phyloP scores from a whole-genome alignment of 2,888 invertebrate genomes.

The Zele albiditarsus region DNA sequence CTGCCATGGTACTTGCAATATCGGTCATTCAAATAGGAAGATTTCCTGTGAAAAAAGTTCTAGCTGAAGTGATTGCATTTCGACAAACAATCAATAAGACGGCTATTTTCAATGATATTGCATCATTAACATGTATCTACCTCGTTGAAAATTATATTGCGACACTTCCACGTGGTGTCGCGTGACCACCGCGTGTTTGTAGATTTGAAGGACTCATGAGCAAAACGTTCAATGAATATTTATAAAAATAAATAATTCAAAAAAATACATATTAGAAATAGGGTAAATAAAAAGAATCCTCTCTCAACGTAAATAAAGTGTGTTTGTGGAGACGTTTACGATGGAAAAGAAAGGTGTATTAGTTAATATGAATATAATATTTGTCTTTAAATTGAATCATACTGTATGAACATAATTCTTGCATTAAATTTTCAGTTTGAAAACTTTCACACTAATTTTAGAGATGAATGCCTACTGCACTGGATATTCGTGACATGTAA shows the following conservation, averaged over 20 bases:
- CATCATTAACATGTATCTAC: conserved; percentile 21
- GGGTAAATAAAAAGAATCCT: not conserved
- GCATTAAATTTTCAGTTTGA: no score
- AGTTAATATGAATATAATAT: no score
- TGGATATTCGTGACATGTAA: no score
- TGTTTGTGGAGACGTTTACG: no score
- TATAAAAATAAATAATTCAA: not conserved
- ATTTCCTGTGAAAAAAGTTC: not conserved
- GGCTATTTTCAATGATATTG: not conserved
- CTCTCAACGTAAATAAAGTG: no score
- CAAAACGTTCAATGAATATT: conserved; percentile 3
- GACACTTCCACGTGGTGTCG: conserved; percentile 27
- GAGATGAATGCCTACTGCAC: no score
- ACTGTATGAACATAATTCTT: no score
- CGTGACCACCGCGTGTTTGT: conserved; percentile 19
- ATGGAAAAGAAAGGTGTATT: no score
- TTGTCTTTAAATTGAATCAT: no score
- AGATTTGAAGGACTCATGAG: conserved; percentile 18
- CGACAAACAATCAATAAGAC: not conserved
- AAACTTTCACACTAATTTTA: no score
- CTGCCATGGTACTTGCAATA: not conserved
- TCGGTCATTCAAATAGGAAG: not conserved
- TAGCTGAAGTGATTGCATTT: not conserved
- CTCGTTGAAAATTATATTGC: conserved; percentile 15
- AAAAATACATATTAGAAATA: not conserved